These are phyloP conservation scores for Drosophila melanosoma DNA, from an alignment of 2,888 invertebrate genomes.

Conservation along the genomic window DNA sequence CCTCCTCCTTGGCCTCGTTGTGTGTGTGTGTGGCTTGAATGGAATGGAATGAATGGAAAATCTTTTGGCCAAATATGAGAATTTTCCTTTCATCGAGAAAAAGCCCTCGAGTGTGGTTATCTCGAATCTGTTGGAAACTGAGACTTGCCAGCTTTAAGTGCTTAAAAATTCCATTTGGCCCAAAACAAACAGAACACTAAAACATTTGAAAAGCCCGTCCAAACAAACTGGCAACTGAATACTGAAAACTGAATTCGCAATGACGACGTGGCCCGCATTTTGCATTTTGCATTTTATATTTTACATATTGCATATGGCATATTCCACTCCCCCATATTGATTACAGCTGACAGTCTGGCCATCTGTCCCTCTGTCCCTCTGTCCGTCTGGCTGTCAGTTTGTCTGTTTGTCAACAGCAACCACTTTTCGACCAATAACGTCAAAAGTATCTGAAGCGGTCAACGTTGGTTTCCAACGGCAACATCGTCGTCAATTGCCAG, in stretches of 20 bases:
- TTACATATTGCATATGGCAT: constrained; percentile 29
- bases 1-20: not conserved
- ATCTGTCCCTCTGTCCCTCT: not conserved
- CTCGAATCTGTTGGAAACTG: constrained; percentile 5
- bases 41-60: constrained; percentile 32
- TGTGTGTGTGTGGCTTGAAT: constrained; percentile 12
- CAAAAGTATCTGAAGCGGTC: constrained; percentile 46
- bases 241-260: constrained; percentile 25
- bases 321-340: constrained; percentile 20
- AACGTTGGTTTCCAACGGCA: constrained; percentile 41
- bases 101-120: not conserved
- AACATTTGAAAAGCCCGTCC: constrained; percentile 11
- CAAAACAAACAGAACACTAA: constrained; percentile 34
- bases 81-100: constrained; percentile 28
- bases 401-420: constrained; percentile 15
- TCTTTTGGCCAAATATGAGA: constrained; percentile 16
- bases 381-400: not conserved
- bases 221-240: constrained; percentile 19
- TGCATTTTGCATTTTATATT: constrained; percentile 38
- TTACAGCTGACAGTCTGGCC: constrained; percentile 11
- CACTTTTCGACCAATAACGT: constrained; percentile 8
- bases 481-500: constrained; percentile 30
- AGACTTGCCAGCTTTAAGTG: constrained; percentile 14
- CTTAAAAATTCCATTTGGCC: constrained; percentile 55
- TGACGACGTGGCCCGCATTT: constrained; percentile 34